Percentiles rank a stretch among this genome's conserved stretches.
These are phyloP conservation scores for Parazoanthus darwini DNA, from an alignment of 92 coral and sea anemone genomes.

Conservation along the genomic window DNA sequence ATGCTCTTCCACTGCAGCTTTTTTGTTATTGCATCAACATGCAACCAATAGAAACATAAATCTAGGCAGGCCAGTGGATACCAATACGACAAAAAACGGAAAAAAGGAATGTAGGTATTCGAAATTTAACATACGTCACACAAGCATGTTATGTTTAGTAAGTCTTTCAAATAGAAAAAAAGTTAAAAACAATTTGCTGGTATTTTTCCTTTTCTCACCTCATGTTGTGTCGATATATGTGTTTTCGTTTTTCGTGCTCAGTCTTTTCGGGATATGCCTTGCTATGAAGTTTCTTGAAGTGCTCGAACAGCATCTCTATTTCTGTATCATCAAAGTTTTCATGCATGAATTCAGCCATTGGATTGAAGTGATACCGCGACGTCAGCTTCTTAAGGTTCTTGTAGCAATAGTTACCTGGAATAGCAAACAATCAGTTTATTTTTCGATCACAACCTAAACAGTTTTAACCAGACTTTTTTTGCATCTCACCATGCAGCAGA, in stretches of 20 bases:
- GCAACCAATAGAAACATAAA: too few relatives aligned
- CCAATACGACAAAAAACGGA: too few relatives aligned
- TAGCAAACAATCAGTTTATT: background rate
- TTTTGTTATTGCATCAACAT: too few relatives aligned
- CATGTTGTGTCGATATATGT: slow-evolving; percentile 85
- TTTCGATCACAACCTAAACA: too few relatives aligned
- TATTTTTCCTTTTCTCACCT: slow-evolving; percentile 58
- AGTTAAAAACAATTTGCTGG: background rate
- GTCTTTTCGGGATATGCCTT: slow-evolving; percentile 54
- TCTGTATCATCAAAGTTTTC: slow-evolving; percentile 82
- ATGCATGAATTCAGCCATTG: slow-evolving; percentile 96
- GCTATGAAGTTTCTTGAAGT: slow-evolving; percentile 69
- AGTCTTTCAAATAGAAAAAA: too few relatives aligned
- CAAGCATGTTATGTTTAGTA: too few relatives aligned
- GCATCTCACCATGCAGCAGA: too few relatives aligned
- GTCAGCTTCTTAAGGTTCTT: slow-evolving; percentile 66
- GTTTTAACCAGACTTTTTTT: too few relatives aligned
- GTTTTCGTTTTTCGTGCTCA: slow-evolving; percentile 82
- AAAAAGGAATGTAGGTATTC: too few relatives aligned
- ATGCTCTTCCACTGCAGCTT: too few relatives aligned
- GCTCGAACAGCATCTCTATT: slow-evolving; percentile 67
- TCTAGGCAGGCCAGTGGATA: too few relatives aligned
- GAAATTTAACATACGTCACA: too few relatives aligned
- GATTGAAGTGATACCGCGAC: slow-evolving; percentile 79
- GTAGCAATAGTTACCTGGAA: slow-evolving; percentile 65